Evolutionary conservation across 2,888 invertebrate genomes (phyloP), one percentile per base, ranked within the genome.

Genomic region (Patella caerulea): DNA sequence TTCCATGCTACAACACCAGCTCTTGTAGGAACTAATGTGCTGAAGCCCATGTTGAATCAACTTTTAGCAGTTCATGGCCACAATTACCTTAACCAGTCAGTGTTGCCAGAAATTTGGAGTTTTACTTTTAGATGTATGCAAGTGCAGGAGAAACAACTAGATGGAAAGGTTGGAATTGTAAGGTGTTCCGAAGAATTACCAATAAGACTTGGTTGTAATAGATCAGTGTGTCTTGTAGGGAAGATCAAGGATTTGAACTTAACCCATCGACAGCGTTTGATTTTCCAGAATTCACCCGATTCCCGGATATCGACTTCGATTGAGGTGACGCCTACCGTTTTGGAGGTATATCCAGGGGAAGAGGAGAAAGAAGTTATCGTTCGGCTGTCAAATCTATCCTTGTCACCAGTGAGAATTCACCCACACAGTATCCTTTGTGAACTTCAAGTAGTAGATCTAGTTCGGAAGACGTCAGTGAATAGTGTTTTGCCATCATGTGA

Each of bases 381-480:
- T 65, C n/a, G 65, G 11, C 17, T 65, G 24, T 65, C 65, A 11
- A 65, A 65, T 19, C 24, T 65, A n/a, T 19, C 65, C n/a, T 65
- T 65, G 17, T 65, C 65, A 7, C 65, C 65, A n/a, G 65, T 65
- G 2, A 65, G 65, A 24, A 65, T 65, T n/a, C 19, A 19, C 24
- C 65, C 65, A n/a, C 65, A n/a, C 65, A 65, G 24, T n/a, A 24
- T 65, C n/a, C 65, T 65, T 19, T 65, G 65, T n/a, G 65, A 65
- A 24, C 24, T 65, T 19, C 65, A 34, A 34, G 34, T 4, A 34
- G 34, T 34, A 34, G 34, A 34, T 3, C 34, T 34, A 34, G 34
- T 34, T 59, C 7, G 59, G 19, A n/a, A 17, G 19, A 7, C 7
- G 24, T 24, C 24, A 24, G 24, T 24, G 24, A 24, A 24, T 24